Evolutionary conservation across 2,113 vertebrate genomes (phyloP), one percentile per base, ranked within the genome.

Genomic region (Triplophysa rosa): DNA sequence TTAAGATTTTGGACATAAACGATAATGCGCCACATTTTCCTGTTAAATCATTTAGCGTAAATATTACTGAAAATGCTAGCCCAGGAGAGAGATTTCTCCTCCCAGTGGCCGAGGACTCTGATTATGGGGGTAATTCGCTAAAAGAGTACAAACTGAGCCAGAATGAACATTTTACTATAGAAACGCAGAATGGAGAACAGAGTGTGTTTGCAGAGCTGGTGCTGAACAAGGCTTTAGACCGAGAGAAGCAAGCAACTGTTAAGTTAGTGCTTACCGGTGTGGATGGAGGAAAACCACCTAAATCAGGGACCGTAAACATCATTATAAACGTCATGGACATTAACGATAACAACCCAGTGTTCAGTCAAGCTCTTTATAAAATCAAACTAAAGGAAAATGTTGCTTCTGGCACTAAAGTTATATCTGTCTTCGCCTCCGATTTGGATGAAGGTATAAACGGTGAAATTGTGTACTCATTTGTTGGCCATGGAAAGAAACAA

Each of bases 121-220:
- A 93, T 24, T 78, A 82, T 0, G 92, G 90, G 0, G 63, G 2
- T 29, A 92, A 93, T 33, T 85, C 90, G 0, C 45, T 93, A 1
- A 91, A 88, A 37, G 88, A 77, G 4, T 94, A 93, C 78, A 91
- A 86, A 78, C 82, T 94, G 21, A 89, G 74, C 17, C 4, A 71
- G 2, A 93, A 92, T 78, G 89, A 93, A 2, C 63, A 91, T 78
- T 94, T 94, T 9, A 83, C 88, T 4, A 63, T 94, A n/a, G 91
- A 92, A 61, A 65, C 73, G 21, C 71, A 79, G 2, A 88, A 61
- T 23, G 85, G 66, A 9, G 78, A 86, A 0, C 74, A 86, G 11
- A 79, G 69, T 12, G 63, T 83, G 1, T 83, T 69, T 47, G 84
- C 86, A 0, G 87, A 89, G 17, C 62, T 90, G 21, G 73, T 91